phyloP scores from a whole-genome alignment of 2,888 invertebrate genomes.

The Volucella zonaria region DNA sequence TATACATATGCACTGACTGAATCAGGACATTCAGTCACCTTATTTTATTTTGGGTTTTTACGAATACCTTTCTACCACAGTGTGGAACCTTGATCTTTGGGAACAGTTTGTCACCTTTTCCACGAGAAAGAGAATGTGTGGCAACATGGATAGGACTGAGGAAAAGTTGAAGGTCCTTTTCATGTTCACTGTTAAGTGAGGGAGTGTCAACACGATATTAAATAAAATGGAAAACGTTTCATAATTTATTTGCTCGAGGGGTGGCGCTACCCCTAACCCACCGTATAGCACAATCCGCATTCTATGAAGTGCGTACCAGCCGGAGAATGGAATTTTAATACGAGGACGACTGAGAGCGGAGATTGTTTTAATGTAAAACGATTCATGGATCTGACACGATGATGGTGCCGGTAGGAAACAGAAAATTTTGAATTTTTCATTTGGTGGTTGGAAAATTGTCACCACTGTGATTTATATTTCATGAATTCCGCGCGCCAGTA shows the following conservation, averaged over 20 bases:
- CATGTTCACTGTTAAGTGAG: slow-evolving; percentile 52
- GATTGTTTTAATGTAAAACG: slow-evolving; percentile 65
- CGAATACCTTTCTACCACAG: background rate
- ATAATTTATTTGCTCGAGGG: slow-evolving; percentile 64
- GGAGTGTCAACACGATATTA: slow-evolving; percentile 72
- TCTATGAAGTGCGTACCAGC: slow-evolving; percentile 26
- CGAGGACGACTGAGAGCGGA: slow-evolving; percentile 5
- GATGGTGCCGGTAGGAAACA: background rate
- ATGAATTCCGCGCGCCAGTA: slow-evolving; percentile 64
- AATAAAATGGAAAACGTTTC: slow-evolving; percentile 73
- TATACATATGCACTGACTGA: slow-evolving; percentile 2
- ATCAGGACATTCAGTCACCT: background rate
- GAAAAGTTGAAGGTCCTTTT: slow-evolving; percentile 58
- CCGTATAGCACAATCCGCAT: background rate
- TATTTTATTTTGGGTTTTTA: background rate
- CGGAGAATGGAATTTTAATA: slow-evolving; percentile 61
- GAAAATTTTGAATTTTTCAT: slow-evolving; percentile 67
- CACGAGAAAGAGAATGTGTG: background rate
- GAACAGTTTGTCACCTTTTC: slow-evolving; percentile 49
- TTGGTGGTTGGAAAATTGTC: slow-evolving; percentile 69
- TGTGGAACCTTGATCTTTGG: slow-evolving; percentile 54
- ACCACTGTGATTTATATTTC: slow-evolving; percentile 69
- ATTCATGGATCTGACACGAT: slow-evolving; percentile 38
- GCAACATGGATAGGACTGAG: background rate
- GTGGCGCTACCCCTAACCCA: background rate